Evolutionary conservation across 2,888 invertebrate species (phyloP).

Genomic region (Tetragonisca angustula): DNA sequence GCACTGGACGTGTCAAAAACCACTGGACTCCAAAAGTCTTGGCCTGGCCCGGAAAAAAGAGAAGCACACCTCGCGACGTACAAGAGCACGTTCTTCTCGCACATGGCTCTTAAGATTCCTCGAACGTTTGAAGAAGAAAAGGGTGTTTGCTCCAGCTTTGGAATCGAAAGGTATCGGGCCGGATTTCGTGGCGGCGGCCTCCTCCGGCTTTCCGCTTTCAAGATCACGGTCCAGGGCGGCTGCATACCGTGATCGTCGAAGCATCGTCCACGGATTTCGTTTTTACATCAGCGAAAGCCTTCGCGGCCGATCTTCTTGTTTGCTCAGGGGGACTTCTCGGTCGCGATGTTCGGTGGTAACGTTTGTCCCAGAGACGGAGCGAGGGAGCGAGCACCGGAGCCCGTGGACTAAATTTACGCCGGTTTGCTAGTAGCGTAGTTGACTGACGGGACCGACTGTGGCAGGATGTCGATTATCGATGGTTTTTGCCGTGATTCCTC

Average conservation of each 20-base stretch:
- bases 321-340: slow-evolving; percentile 63
- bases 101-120: slow-evolving; percentile 16
- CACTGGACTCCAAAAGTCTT: neutral
- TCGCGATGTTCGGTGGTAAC: slow-evolving; percentile 51
- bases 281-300: slow-evolving; percentile 60
- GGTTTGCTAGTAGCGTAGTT: slow-evolving; percentile 61
- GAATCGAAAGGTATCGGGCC: slow-evolving; percentile 20
- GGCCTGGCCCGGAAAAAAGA: neutral
- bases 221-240: slow-evolving; percentile 42
- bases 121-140: slow-evolving; percentile 18
- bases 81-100: slow-evolving; percentile 1
- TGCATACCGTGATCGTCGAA: slow-evolving; percentile 66
- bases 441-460: slow-evolving; percentile 75
- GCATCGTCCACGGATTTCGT: slow-evolving; percentile 66
- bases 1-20: neutral
- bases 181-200: slow-evolving; percentile 36
- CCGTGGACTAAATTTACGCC: slow-evolving; percentile 66
- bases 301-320: slow-evolving; percentile 69
- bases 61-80: neutral
- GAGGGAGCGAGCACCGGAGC: slow-evolving; percentile 14
- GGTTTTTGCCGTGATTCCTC: slow-evolving; percentile 78
- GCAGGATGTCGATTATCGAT: slow-evolving; percentile 83
- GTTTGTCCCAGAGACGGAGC: slow-evolving; percentile 9
- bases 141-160: slow-evolving; percentile 21
- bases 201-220: slow-evolving; percentile 42